Evolutionary conservation across 2,797 vertebrate species (phyloP).

Genomic region (Sparus aurata): DNA sequence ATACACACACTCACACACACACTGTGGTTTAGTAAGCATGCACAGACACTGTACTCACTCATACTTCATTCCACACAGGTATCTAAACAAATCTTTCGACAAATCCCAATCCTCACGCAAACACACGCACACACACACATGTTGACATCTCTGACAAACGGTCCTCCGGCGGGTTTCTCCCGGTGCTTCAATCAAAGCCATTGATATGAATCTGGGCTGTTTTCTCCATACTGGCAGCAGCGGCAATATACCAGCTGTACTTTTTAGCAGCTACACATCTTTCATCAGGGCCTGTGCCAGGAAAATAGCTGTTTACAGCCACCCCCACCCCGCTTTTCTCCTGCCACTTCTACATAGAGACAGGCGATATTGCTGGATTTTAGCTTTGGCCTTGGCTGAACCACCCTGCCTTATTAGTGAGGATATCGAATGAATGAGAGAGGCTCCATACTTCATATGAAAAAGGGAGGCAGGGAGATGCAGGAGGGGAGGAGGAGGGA

Average conservation of each 20-base stretch:
- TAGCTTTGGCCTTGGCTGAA: conserved; percentile 77
- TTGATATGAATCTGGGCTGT: conserved; percentile 78
- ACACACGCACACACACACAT: conserved; percentile 43
- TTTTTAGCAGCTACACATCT: conserved; percentile 74
- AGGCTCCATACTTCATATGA: conserved; percentile 71
- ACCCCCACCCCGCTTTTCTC: conserved; percentile 41
- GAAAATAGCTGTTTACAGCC: conserved; percentile 71
- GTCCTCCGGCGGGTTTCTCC: conserved; percentile 67
- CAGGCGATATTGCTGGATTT: conserved; percentile 67
- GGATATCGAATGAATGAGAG: conserved; percentile 74
- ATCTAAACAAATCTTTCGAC: conserved; percentile 74
- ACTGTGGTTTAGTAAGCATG: conserved; percentile 19
- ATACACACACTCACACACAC: conserved; percentile 27
- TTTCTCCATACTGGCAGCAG: conserved; percentile 62
- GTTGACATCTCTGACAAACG: conserved; percentile 75
- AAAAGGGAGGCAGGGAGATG: conserved; percentile 58
- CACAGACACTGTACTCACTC: conserved; percentile 35
- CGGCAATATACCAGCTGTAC: conserved; percentile 68
- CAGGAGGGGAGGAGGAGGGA: conserved; percentile 32
- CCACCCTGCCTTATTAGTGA: conserved; percentile 74
- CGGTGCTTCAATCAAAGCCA: conserved; percentile 76
- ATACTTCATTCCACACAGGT: conserved; percentile 61
- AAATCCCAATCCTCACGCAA: conserved; percentile 50
- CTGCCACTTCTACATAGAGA: conserved; percentile 67
- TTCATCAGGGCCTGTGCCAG: conserved; percentile 62